These are phyloP conservation scores for Phocoena phocoena DNA, from an alignment of 2,113 vertebrate species.

Conservation along the genomic window DNA sequence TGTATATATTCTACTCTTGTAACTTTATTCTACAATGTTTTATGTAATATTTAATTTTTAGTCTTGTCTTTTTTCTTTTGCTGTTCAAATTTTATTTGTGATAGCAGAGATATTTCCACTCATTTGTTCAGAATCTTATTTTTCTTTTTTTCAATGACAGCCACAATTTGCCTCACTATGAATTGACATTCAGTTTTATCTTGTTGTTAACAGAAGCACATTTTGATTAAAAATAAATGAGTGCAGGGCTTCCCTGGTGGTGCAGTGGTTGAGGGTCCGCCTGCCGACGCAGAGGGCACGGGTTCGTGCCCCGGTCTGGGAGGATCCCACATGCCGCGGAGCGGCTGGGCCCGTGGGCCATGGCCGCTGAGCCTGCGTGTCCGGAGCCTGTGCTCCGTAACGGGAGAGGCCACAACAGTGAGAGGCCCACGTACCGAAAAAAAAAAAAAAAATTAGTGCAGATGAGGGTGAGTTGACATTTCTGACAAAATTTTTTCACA, in stretches of 20 bases:
- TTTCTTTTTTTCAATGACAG: not conserved
- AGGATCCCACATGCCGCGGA: no score
- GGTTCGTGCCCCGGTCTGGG: no score
- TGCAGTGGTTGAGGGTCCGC: no score
- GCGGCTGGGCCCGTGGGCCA: no score
- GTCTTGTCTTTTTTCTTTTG: not conserved
- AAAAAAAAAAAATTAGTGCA: not conserved
- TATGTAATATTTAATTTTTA: not conserved
- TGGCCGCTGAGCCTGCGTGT: no score
- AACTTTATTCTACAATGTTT: not conserved
- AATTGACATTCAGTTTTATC: not conserved
- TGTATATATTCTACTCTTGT: not conserved
- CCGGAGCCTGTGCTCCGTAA: no score
- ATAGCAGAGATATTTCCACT: not conserved
- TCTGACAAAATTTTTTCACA: not conserved
- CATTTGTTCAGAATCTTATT: not conserved
- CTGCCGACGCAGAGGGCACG: no score
- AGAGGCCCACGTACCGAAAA: no score
- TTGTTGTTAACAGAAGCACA: not conserved
- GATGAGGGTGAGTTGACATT: not conserved
- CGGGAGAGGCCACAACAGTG: no score
- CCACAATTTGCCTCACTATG: not conserved
- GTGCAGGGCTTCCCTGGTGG: not conserved
- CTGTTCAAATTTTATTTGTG: not conserved
- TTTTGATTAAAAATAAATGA: constrained; percentile 21